These are phyloP conservation scores for Oreotrochilus melanogaster DNA, from an alignment of 2,113 vertebrate genomes.

Conservation along the genomic window DNA sequence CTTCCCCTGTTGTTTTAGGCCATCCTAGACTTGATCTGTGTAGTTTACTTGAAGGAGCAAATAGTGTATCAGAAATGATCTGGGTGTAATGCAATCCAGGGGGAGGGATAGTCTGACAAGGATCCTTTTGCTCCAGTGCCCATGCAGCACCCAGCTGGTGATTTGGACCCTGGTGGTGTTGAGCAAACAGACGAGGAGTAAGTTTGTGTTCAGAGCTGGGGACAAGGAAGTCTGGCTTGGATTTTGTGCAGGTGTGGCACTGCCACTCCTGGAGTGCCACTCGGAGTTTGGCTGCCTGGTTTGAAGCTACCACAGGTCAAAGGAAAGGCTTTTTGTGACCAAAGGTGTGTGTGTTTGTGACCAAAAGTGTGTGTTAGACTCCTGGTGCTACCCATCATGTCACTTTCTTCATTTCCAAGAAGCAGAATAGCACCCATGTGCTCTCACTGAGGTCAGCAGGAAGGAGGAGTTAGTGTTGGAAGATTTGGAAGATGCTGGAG, in stretches of 20 bases:
- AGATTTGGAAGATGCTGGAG: neutral
- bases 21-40: rapidly evolving
- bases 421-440: neutral
- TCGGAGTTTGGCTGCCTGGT: neutral
- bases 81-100: neutral
- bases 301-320: neutral
- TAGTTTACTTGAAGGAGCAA: neutral
- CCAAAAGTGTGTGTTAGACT: neutral
- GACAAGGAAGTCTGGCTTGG: neutral
- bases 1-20: rapidly evolving
- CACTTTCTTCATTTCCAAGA: neutral
- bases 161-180: rapidly evolving
- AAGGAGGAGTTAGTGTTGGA: neutral
- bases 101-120: neutral
- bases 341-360: too few relatives aligned
- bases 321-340: neutral
- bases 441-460: neutral
- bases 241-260: neutral
- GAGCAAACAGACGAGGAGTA: rapidly evolving
- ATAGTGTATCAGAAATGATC: neutral
- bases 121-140: neutral
- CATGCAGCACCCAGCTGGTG: neutral
- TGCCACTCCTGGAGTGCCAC: neutral
- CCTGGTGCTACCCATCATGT: rapidly evolving
- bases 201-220: neutral